Percentiles rank a stretch among this genome's conserved stretches.
Evolutionary conservation across 2,797 vertebrate species (phyloP).

Genomic region (Bradypus variegatus): DNA sequence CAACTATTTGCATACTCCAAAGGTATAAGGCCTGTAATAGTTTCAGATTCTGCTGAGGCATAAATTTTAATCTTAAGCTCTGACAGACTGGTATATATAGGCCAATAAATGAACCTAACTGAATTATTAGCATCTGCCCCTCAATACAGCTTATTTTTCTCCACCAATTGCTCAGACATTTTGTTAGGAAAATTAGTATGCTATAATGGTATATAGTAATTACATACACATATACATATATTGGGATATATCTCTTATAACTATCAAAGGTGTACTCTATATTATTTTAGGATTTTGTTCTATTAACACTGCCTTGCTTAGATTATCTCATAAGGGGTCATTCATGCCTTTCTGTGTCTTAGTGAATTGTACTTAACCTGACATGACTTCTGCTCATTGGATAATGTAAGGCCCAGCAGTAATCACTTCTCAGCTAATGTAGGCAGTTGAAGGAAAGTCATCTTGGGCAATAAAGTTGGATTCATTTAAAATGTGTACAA

Average conservation of each 20-base stretch:
- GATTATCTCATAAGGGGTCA: not conserved
- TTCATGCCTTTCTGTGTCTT: not conserved
- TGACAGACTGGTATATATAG: accelerated
- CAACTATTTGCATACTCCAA: not conserved
- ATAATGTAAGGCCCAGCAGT: not conserved
- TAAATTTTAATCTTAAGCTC: not conserved
- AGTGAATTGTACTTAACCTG: not conserved
- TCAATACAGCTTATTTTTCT: not conserved
- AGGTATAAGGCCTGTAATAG: not conserved
- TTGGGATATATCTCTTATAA: not conserved
- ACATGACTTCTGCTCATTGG: not conserved
- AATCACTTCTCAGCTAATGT: not conserved
- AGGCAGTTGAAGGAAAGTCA: not conserved
- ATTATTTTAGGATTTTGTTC: not conserved
- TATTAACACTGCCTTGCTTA: not conserved
- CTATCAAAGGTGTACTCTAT: not conserved
- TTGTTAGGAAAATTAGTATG: not conserved
- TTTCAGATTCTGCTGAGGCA: not conserved
- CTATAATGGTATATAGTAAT: not conserved
- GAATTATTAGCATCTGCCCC: not conserved
- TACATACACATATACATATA: not conserved
- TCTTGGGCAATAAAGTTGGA: not conserved
- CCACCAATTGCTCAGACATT: not conserved
- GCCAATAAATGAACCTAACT: not conserved
- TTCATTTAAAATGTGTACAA: not conserved